Base-by-base conservation (phyloP, 2,888 invertebrate species). In the Leptinotarsa haldemani region DNA sequence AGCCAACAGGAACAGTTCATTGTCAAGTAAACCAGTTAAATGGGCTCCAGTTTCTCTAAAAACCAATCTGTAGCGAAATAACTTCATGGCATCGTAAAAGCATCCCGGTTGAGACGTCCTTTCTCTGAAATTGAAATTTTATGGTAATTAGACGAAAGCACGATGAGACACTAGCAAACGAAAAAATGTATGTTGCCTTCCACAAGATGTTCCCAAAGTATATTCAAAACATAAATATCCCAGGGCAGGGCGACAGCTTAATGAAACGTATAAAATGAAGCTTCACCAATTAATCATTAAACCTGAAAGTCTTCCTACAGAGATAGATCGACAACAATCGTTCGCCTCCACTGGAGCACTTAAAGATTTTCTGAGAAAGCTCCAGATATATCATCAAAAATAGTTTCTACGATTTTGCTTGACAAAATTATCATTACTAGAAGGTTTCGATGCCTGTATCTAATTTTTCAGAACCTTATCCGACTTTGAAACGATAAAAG, bases 121-220 rank as follows among this genome's bases (percentile, higher is more conserved):
- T 25, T 56, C 66, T 61, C 48, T 25, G 12, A 30, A 48, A 71
- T 71, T 56, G 65, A 7, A 53, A 58, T 66, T 71, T 71, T 66
- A 71, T 66, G 71, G 56, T 71, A 71, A 71, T 70, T 52, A 46
- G 53, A 53, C 15, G 40, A 50, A 40, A 65, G n/a, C 40, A 25
- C 30, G 65, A 65, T 40, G 47, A 20, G 58, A 56, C 18, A 53
- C 4, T 9, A 40, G 52, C 46, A 40, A n/a, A 65, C 12, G 22
- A 48, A 40, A 22, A 56, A 56, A 56, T 56, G 0, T 22, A 25
- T 22, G 15, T 12, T 56, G 13, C 12, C 20, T 9, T 56, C 22
- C 15, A 56, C 56, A 56, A 56, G 20, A 56, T 56, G 56, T 56
- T 18, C 13, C 56, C 40, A 12, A 56, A 56, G n/a, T n/a, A 50